Percentiles rank a stretch among this genome's conserved stretches.
phyloP scores from a whole-genome alignment of 1,140 invertebrate genomes.

The Pseudomyrmex cubaensis region DNA sequence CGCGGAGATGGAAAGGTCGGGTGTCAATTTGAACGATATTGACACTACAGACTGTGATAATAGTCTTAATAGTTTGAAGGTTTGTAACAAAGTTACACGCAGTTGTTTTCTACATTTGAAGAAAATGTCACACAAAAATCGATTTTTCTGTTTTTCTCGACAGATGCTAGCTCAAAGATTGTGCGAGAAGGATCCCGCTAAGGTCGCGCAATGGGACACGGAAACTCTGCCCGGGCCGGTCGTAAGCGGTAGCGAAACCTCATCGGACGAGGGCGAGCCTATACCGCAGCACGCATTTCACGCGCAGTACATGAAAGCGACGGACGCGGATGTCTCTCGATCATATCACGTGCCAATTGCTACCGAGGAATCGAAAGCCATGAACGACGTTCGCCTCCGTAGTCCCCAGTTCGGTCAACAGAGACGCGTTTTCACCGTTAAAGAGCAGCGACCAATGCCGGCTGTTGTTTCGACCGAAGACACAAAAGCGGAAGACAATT shows the following conservation, averaged over 20 bases:
- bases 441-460: conserved; percentile 46
- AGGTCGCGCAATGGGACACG: conserved; percentile 88
- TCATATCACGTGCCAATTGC: conserved; percentile 77
- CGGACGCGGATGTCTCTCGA: conserved; percentile 65
- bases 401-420: conserved; percentile 71
- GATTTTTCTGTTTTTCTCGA: conserved; percentile 61
- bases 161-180: conserved; percentile 92
- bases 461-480: conserved; percentile 38
- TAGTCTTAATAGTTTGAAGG: conserved; percentile 94
- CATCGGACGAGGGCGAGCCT: conserved; percentile 83
- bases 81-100: conserved; percentile 75
- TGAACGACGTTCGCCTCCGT: conserved; percentile 61
- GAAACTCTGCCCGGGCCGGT: conserved; percentile 74
- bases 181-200: conserved; percentile 92
- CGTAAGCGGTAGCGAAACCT: conserved; percentile 81
- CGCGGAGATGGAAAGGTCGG: conserved; percentile 96
- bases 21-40: conserved; percentile 96
- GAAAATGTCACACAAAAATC: conserved; percentile 37
- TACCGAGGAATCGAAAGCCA: conserved; percentile 69
- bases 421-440: conserved; percentile 53
- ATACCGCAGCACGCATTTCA: conserved; percentile 73
- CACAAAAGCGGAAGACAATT: conserved; percentile 60
- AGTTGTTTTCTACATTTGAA: conserved; percentile 3
- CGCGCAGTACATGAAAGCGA: conserved; percentile 59
- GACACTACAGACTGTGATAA: conserved; percentile 97